Percentiles rank a stretch among this genome's conserved stretches.
These are phyloP conservation scores for Drosophila melanica DNA, from an alignment of 1,140 invertebrate genomes.

Conservation along the genomic window DNA sequence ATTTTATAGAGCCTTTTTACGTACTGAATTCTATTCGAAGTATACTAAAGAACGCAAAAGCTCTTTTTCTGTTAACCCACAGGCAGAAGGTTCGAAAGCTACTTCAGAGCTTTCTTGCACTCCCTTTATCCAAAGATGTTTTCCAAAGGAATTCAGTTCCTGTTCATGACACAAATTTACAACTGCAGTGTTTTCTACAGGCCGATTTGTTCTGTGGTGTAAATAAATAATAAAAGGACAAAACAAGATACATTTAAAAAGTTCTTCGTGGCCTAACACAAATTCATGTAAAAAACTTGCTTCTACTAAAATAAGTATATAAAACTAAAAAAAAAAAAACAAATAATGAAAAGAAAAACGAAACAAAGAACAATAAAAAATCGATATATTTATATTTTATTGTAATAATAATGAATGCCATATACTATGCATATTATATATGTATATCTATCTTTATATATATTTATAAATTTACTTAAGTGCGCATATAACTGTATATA, in stretches of 20 bases:
- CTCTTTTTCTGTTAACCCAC: slow-evolving; percentile 1
- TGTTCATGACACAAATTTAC: slow-evolving; percentile 38
- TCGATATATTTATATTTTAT: slow-evolving; percentile 39
- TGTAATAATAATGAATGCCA: slow-evolving; percentile 2
- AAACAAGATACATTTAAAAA: background rate
- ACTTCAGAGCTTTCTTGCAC: slow-evolving; percentile 13
- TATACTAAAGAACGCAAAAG: background rate
- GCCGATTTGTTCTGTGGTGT: slow-evolving; percentile 20
- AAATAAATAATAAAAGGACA: slow-evolving; percentile 30
- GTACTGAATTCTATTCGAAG: background rate
- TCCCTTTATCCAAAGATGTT: slow-evolving; percentile 13
- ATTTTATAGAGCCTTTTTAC: slow-evolving; percentile 14
- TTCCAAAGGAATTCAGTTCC: slow-evolving; percentile 45
- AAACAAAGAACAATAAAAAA: slow-evolving; percentile 34
- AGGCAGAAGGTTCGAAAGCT: slow-evolving; percentile 10
- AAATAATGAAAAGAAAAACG: slow-evolving; percentile 12
- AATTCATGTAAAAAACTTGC: background rate
- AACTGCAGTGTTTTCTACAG: slow-evolving; percentile 33
- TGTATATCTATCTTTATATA: background rate
- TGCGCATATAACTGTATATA: slow-evolving; percentile 9
- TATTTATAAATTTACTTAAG: slow-evolving; percentile 1
- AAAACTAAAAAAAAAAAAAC: background rate
- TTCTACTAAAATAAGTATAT: background rate
- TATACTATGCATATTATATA: background rate
- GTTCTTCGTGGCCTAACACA: too few species aligned